phyloP scores from a whole-genome alignment of 2,888 invertebrate genomes.

The Parascotia fuliginaria region DNA sequence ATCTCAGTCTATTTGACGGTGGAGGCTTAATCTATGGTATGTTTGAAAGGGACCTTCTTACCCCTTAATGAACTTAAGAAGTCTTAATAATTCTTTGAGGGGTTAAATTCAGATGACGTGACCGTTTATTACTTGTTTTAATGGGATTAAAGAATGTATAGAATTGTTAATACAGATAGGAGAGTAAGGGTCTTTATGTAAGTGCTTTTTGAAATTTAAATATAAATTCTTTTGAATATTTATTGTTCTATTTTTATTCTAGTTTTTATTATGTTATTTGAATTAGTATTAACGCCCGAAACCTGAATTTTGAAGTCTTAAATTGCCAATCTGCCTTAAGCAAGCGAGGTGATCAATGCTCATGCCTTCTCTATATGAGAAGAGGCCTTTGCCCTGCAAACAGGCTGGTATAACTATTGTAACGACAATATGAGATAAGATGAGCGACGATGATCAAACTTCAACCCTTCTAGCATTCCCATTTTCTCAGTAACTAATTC shows the following conservation, averaged over 20 bases:
- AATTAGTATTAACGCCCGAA: too few relatives aligned
- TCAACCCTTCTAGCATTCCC: not conserved
- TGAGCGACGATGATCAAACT: too few relatives aligned
- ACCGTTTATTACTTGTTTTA: slow-evolving; percentile 64
- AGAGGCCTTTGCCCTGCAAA: too few relatives aligned
- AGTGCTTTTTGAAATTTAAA: not conserved
- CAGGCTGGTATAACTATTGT: too few relatives aligned
- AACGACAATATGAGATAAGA: too few relatives aligned
- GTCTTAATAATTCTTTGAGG: slow-evolving; percentile 65
- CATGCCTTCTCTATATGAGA: too few relatives aligned
- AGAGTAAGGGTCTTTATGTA: slow-evolving; percentile 1
- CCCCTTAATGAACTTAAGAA: slow-evolving; percentile 73
- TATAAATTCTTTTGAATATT: not conserved
- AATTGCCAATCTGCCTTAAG: too few relatives aligned
- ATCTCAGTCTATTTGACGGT: slow-evolving; percentile 59
- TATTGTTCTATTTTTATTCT: not conserved
- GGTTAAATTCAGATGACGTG: slow-evolving; percentile 53
- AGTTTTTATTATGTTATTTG: too few relatives aligned
- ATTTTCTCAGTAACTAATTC: not conserved
- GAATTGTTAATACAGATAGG: slow-evolving; percentile 16
- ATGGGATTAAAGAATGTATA: slow-evolving; percentile 58
- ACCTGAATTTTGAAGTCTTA: too few relatives aligned
- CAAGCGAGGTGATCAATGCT: too few relatives aligned
- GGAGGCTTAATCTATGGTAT: slow-evolving; percentile 33
- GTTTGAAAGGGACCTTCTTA: slow-evolving; percentile 37